Evolutionary conservation across 2,797 vertebrate genomes (phyloP).

Genomic region (Choloepus didactylus): DNA sequence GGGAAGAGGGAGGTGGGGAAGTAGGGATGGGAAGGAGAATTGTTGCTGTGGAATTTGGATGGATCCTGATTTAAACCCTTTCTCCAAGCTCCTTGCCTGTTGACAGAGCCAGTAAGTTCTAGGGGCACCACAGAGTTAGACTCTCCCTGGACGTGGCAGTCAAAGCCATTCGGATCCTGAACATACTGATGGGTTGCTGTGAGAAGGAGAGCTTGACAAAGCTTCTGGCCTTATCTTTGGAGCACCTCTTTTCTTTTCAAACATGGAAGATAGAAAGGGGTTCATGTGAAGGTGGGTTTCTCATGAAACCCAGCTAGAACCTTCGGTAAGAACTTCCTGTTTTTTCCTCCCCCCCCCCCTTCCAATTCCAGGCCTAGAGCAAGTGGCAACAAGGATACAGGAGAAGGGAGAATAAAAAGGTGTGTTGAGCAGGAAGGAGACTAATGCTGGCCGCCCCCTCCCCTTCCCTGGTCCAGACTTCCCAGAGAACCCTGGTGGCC

Average conservation of each 20-base stretch:
- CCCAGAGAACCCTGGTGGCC: background rate
- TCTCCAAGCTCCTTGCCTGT: background rate
- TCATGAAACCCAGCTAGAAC: background rate
- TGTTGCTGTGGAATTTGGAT: background rate
- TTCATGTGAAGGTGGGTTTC: background rate
- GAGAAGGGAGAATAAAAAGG: no score
- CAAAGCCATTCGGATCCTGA: background rate
- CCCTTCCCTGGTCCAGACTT: background rate
- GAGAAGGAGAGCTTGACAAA: background rate
- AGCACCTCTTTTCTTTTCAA: conserved; percentile 4
- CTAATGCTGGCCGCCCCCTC: background rate
- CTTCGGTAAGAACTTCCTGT: background rate
- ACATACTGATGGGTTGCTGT: background rate
- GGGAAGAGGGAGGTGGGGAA: no score
- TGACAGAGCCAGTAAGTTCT: background rate
- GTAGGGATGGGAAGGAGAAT: background rate
- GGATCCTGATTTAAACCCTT: background rate
- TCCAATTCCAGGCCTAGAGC: conserved; percentile 8
- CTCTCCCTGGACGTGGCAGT: background rate
- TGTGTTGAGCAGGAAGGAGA: background rate
- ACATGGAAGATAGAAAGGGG: background rate
- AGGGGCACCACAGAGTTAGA: background rate
- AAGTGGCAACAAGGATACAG: background rate
- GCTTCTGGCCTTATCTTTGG: background rate
- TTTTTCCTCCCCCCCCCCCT: background rate